Percentiles rank a stretch among this genome's conserved stretches.
These are phyloP conservation scores for Ptychochromis oligacanthus DNA, from an alignment of 2,113 vertebrate genomes.

Conservation along the genomic window DNA sequence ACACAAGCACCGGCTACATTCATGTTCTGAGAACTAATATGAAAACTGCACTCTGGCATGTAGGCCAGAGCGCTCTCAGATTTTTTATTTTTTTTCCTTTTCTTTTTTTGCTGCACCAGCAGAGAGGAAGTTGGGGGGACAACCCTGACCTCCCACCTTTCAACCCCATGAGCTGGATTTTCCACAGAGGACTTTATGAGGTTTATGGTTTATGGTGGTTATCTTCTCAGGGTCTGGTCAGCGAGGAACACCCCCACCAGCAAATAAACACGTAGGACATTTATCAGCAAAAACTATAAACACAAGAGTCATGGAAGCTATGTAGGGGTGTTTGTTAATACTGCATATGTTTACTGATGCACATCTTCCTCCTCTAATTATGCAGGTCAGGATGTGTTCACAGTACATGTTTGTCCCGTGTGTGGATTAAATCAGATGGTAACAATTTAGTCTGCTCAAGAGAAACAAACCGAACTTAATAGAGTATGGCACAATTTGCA, in stretches of 20 bases:
- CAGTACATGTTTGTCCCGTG: neutral
- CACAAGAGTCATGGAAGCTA: slow-evolving; percentile 40
- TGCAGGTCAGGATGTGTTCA: neutral
- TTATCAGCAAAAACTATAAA: slow-evolving; percentile 65
- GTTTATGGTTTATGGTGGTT: slow-evolving; percentile 34
- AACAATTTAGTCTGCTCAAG: neutral
- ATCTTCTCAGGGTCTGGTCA: slow-evolving; percentile 69
- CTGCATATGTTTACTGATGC: slow-evolving; percentile 15
- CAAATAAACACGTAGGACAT: slow-evolving; percentile 66
- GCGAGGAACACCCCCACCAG: slow-evolving; percentile 19
- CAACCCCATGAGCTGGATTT: slow-evolving; percentile 55
- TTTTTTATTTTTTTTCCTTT: slow-evolving; percentile 19
- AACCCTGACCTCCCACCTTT: slow-evolving; percentile 55
- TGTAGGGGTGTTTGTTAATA: slow-evolving; percentile 15
- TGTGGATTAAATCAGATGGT: slow-evolving; percentile 15
- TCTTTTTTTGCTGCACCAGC: slow-evolving; percentile 25
- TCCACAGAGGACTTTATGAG: slow-evolving; percentile 53
- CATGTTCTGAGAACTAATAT: slow-evolving; percentile 43
- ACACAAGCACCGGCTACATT: slow-evolving; percentile 14
- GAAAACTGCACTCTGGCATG: slow-evolving; percentile 14
- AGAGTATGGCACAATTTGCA: neutral
- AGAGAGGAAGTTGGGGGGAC: slow-evolving; percentile 55
- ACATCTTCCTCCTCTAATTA: neutral
- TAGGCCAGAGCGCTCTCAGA: slow-evolving; percentile 30
- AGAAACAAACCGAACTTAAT: neutral